Evolutionary conservation across 1,140 invertebrate species (phyloP).

Genomic region (silkworm (Bombyx mori)): DNA sequence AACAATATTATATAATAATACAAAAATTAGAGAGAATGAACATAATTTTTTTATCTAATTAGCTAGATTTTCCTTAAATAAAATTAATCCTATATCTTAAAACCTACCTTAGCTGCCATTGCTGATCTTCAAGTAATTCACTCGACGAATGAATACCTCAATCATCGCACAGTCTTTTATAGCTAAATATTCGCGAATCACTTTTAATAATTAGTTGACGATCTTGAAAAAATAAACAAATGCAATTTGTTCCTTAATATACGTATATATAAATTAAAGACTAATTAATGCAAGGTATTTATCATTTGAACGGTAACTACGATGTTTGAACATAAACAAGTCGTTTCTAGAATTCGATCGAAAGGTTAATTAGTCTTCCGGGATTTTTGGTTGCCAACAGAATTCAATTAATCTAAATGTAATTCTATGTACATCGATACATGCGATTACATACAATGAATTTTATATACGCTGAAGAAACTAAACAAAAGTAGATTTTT

Average conservation of each 20-base stretch:
- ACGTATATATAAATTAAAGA: neutral
- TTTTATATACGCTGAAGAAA: no score
- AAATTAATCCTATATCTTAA: neutral
- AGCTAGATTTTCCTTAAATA: no score
- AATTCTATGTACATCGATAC: no score
- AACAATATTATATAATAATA: no score
- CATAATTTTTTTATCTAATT: no score
- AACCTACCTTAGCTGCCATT: conserved; percentile 44
- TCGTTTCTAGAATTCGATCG: neutral
- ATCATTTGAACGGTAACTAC: neutral
- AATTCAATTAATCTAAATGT: neutral
- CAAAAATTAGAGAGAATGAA: no score
- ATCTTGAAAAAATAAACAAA: conserved; percentile 4
- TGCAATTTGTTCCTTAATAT: no score
- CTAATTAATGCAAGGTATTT: neutral
- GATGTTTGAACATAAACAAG: neutral
- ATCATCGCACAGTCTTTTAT: conserved; percentile 3
- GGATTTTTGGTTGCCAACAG: neutral
- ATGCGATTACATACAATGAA: no score
- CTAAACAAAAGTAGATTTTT: no score
- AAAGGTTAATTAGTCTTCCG: neutral
- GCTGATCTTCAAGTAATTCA: conserved; percentile 22
- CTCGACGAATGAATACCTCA: conserved; percentile 28
- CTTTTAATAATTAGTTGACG: conserved; percentile 25
- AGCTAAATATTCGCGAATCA: neutral